Evolutionary conservation across 2,888 invertebrate genomes (phyloP), one percentile per base, ranked within the genome.

Genomic region (Luperina nickerlii): DNA sequence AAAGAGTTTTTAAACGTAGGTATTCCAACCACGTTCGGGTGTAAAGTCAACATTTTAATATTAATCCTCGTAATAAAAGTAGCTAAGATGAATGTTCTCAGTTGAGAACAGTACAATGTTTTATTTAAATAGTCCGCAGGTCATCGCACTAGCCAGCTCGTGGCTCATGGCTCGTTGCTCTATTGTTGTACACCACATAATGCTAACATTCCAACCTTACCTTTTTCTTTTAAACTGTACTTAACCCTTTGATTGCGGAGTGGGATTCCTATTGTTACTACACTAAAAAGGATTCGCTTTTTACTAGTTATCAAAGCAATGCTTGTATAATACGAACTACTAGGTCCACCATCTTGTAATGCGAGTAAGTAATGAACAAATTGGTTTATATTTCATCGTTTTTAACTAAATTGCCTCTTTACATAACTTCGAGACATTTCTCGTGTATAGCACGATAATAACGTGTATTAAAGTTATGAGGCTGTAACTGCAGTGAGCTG

Each of bases 181-280:
- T 15, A 88, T 89, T 88, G 88, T 89, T 79, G 74, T 71, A 42
- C 60, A 71, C 71, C 78, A 82, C 74, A 81, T 84, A 83, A 81
- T 81, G 81, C 79, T 54, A 66, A 79, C 76, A 71, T 83, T 78
- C 20, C 81, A 79, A 74, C 54, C 42, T 72, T 81, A 74, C 79
- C 70, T 66, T 77, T 83, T 85, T 82, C 74, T 83, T 83, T 83
- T 81, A 86, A 81, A 81, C 79, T 88, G 60, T 78, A 79, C 85
- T 88, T 82, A 86, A 88, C 90, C 88, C 89, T 88, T 85, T 82
- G 85, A 88, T 73, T 81, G 84, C 74, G 79, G 57, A 77, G 67
- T 73, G 63, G 76, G 75, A 76, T 67, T 82, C 65, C 73, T 80
- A 88, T 88, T 88, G 85, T 89, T 79, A 27, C 68, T 78, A 11